Conservation (phyloP, 2,113 vertebrate genomes). For the Ursus arctos region DNA sequence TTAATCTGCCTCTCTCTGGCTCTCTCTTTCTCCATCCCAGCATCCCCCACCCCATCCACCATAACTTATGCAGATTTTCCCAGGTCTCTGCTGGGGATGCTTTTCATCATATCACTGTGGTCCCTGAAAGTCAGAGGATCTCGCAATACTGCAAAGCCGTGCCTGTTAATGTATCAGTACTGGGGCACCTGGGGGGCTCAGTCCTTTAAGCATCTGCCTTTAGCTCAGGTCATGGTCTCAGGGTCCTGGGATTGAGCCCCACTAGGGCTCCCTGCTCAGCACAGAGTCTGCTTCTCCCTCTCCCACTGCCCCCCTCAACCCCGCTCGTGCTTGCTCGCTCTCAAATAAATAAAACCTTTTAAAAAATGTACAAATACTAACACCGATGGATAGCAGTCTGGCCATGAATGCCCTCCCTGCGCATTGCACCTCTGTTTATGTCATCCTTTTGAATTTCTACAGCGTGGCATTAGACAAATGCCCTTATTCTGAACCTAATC, state of each 20-base stretch:
- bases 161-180: background rate
- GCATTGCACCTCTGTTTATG: background rate
- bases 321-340: background rate
- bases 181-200: background rate
- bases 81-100: background rate
- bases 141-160: background rate
- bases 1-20: background rate
- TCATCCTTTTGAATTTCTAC: background rate
- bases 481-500: background rate
- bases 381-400: background rate
- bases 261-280: background rate
- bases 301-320: background rate
- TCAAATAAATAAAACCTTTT: background rate
- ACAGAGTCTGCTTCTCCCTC: background rate
- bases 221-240: background rate
- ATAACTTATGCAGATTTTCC: background rate
- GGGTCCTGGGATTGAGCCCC: background rate
- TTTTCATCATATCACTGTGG: background rate
- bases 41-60: background rate
- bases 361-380: no score
- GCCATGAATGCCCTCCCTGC: background rate
- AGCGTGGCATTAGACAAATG: background rate
- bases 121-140: background rate
- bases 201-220: background rate
- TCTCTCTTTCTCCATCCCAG: background rate